Conservation (phyloP, 2,113 vertebrate species). For the Polypterus bichir region DNA sequence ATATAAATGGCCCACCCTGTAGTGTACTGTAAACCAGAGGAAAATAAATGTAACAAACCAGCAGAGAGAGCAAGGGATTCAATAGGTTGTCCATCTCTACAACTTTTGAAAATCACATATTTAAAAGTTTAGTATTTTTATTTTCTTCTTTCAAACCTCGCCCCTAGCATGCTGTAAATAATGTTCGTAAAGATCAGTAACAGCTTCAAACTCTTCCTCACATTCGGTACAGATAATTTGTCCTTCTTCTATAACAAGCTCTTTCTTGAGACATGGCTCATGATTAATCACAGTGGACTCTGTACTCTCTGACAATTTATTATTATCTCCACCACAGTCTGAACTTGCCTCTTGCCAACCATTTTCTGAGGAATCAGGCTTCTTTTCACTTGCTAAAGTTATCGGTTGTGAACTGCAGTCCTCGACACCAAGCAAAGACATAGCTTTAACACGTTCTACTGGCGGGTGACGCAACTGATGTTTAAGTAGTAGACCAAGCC, state of each 20-base stretch:
- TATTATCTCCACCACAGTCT: not conserved
- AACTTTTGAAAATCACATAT: not conserved
- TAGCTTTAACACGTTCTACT: not conserved
- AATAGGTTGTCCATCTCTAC: not conserved
- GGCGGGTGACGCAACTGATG: slow-evolving; percentile 47
- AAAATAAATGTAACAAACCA: too few species aligned
- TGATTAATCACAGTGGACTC: too few species aligned
- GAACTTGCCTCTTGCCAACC: not conserved
- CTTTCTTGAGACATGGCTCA: too few species aligned
- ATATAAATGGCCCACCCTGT: too few species aligned
- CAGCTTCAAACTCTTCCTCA: slow-evolving; percentile 26
- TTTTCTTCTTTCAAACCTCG: slow-evolving; percentile 31
- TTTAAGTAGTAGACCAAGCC: slow-evolving; percentile 41
- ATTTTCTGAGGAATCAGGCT: too few species aligned
- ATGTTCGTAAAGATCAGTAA: slow-evolving; percentile 50
- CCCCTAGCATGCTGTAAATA: slow-evolving; percentile 54
- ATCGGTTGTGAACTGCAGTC: too few species aligned
- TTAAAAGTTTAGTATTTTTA: not conserved
- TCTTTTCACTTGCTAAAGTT: too few species aligned
- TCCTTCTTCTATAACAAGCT: too few species aligned
- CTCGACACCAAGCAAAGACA: not conserved
- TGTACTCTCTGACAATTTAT: slow-evolving; percentile 3
- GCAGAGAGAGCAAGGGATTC: not conserved
- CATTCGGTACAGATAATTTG: slow-evolving; percentile 41
- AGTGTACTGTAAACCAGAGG: too few species aligned